A percentile compares a stretch with the other conserved stretches of the same genome.
These are phyloP conservation scores for Allacma fusca DNA, from an alignment of 2,888 invertebrate species.

Conservation along the genomic window DNA sequence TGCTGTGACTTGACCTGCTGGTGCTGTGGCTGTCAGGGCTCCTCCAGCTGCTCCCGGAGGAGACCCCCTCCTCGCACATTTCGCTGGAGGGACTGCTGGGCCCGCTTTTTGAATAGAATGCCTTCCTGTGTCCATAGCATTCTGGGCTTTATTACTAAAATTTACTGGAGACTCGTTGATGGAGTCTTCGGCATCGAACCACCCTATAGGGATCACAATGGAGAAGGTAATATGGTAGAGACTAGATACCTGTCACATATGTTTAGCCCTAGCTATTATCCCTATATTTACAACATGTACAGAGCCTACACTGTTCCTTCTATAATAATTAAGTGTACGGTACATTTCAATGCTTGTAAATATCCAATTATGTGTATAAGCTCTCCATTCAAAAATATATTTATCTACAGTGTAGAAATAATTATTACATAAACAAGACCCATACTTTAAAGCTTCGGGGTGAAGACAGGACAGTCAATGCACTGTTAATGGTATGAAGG, in stretches of 20 bases:
- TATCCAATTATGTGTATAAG: too few species aligned
- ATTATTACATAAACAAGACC: too few species aligned
- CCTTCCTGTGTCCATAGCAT: conserved; percentile 58
- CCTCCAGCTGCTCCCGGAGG: conserved; percentile 41
- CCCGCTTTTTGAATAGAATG: conserved; percentile 48
- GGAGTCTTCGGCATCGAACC: conserved; percentile 58
- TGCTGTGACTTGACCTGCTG: conserved; percentile 45
- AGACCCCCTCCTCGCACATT: conserved; percentile 48
- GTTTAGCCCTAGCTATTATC: neutral
- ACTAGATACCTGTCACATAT: neutral
- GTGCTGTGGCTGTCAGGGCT: conserved; percentile 46
- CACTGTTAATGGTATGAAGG: too few species aligned
- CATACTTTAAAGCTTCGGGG: too few species aligned
- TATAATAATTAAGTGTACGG: too few species aligned
- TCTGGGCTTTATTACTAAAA: conserved; percentile 59
- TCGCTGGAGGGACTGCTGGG: conserved; percentile 53
- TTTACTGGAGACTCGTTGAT: conserved; percentile 60
- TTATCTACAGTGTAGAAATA: too few species aligned
- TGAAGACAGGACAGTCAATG: too few species aligned
- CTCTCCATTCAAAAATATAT: too few species aligned
- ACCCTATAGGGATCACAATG: conserved; percentile 57
- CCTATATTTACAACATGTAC: too few species aligned
- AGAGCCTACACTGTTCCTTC: too few species aligned
- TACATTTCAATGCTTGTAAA: too few species aligned
- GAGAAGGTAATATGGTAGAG: conserved; percentile 58